phyloP scores from a whole-genome alignment of 1,140 invertebrate species.

The Leucophenga varia region DNA sequence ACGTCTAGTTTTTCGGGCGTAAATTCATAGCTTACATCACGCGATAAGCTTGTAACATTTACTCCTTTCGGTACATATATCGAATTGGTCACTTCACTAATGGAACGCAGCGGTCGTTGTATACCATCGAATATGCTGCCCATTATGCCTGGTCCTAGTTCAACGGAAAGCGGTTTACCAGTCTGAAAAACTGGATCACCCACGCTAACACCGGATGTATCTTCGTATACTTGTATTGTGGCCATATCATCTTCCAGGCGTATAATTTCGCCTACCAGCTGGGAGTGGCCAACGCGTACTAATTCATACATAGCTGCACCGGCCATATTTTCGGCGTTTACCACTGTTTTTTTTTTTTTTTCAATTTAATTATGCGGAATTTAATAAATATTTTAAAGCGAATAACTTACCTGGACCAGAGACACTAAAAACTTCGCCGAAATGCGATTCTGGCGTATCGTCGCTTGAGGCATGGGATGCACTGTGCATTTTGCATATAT shows the following conservation, averaged over 20 bases:
- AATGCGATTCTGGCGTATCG: conserved; percentile 81
- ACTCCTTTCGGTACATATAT: conserved; percentile 99
- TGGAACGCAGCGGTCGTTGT: conserved; percentile 77
- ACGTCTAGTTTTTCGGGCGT: conserved; percentile 77
- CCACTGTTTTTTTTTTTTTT: conserved; percentile 20
- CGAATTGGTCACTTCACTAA: conserved; percentile 80
- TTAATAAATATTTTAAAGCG: not conserved
- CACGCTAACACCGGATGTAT: conserved; percentile 83
- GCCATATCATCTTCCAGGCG: conserved; percentile 64
- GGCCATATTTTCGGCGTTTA: conserved; percentile 47
- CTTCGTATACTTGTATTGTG: conserved; percentile 73
- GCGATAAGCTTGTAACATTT: conserved; percentile 86
- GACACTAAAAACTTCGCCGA: conserved; percentile 94
- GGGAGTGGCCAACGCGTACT: conserved; percentile 70
- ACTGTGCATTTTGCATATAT: no score
- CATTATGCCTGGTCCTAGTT: conserved; percentile 73
- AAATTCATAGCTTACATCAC: conserved; percentile 87
- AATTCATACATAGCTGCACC: conserved; percentile 66
- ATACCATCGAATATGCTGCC: conserved; percentile 77
- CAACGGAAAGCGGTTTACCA: conserved; percentile 80
- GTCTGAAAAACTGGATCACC: conserved; percentile 82
- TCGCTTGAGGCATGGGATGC: no score
- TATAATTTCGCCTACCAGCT: conserved; percentile 76
- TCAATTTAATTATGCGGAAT: not conserved
- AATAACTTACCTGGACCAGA: conserved; percentile 86